Evolutionary conservation across 2,888 invertebrate genomes (phyloP).

Genomic region (Nomada lathburiana): DNA sequence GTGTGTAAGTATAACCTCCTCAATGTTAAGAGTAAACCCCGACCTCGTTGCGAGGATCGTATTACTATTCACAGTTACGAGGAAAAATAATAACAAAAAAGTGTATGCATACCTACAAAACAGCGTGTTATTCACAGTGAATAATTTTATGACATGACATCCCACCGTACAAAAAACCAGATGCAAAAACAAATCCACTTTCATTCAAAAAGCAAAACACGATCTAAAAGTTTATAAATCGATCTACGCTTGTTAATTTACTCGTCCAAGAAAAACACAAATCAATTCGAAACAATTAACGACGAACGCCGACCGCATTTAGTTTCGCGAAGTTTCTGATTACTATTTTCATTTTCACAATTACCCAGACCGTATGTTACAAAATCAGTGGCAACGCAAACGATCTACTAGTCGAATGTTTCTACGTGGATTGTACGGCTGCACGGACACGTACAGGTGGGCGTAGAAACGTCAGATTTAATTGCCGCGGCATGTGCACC

Average conservation of each 20-base stretch:
- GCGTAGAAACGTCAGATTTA: slow-evolving; percentile 66
- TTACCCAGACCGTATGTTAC: not conserved
- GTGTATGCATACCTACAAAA: not conserved
- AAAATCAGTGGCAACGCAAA: not conserved
- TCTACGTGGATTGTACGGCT: slow-evolving; percentile 10
- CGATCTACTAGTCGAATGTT: slow-evolving; percentile 9
- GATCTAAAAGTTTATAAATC: no score
- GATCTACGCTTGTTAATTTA: no score
- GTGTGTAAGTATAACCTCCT: not conserved
- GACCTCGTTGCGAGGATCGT: not conserved
- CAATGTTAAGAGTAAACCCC: not conserved
- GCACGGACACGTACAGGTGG: slow-evolving; percentile 50
- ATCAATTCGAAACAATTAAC: no score
- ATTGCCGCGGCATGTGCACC: slow-evolving; percentile 61
- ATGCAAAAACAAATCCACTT: no score
- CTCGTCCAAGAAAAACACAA: no score
- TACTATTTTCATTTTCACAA: no score
- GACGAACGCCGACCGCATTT: no score
- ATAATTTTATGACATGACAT: no score
- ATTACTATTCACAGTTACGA: not conserved
- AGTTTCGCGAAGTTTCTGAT: not conserved
- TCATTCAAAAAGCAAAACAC: no score
- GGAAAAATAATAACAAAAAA: not conserved
- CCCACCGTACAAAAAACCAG: not conserved
- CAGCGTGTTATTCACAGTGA: no score